Base-by-base conservation (phyloP, 2,888 invertebrate genomes). In the Griposia aprilina region DNA sequence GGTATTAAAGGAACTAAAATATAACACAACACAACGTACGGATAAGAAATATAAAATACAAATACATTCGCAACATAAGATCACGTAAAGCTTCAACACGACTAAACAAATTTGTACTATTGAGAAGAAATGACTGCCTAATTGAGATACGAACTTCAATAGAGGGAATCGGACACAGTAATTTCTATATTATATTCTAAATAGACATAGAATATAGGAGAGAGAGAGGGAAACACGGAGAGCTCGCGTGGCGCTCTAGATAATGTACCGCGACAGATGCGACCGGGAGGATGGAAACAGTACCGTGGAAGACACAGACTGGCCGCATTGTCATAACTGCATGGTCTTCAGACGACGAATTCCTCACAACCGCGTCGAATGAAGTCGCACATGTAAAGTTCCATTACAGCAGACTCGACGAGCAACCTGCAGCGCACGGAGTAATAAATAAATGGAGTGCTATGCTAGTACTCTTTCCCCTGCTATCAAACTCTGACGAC, bases 81-180 rank as follows among this genome's bases (percentile, higher is more conserved):
- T 85, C 81, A 84, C 88, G 87, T 93, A 95, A 94, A 95, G 92
- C 92, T 93, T 90, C 86, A 90, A 90, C 87, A 92, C 89, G 92
- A 95, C 94, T 95, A 95, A 93, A 93, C 89, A 90, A 93, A 94
- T 96, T 96, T 96, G 96, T 96, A 96, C 96, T 96, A 94, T 93
- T 91, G 90, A 92, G 89, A 92, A 91, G 83, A 94, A 94, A 93
- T 92, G 92, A 93, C 92, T 91, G 90, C 89, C 90, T 87, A 91
- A 90, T 91, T 85, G 89, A 90, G 90, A 88, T 87, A 91, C 55
- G 70, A 80, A 83, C 89, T 90, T 92, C 90, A 85, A 88, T 65
- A 74, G 74, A 83, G 80, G 83, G 81, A 75, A 81, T 76, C 79
- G 68, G 80, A 87, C 87, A 87, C 74, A 67, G 78, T 83, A 83